Conservation (phyloP, 2,888 invertebrate species). For the Caenorhabditis panamensis region DNA sequence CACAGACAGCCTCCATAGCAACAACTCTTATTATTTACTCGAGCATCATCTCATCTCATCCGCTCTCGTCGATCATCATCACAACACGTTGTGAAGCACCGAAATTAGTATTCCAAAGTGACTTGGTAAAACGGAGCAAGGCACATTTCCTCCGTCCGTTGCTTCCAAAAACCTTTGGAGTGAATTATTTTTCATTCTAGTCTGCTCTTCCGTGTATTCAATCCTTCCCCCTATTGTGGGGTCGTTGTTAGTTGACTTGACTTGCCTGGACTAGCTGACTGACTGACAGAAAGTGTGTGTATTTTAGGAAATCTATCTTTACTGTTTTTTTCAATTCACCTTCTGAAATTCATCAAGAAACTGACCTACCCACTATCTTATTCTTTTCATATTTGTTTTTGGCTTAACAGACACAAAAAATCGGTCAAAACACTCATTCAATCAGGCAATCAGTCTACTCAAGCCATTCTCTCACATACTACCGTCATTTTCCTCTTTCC, state of each 20-base stretch:
- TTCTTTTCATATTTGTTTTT: constrained; percentile 21
- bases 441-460: constrained; percentile 43
- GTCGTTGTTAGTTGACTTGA: not conserved
- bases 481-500: constrained; percentile 8
- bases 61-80: not conserved
- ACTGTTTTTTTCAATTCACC: too few species aligned
- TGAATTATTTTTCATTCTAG: constrained; percentile 21
- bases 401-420: constrained; percentile 30
- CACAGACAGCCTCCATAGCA: constrained; percentile 20
- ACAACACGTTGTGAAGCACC: constrained; percentile 11
- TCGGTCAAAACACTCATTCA: constrained; percentile 30
- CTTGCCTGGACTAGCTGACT: too few species aligned
- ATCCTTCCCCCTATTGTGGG: not conserved
- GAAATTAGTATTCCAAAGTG: constrained; percentile 40
- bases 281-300: not conserved
- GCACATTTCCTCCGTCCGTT: constrained; percentile 4
- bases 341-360: not conserved
- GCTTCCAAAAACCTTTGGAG: constrained; percentile 13
- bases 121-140: not conserved
- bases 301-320: too few species aligned
- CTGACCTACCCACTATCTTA: not conserved
- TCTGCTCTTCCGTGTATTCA: constrained; percentile 1
- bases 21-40: constrained; percentile 1
- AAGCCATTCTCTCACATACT: too few species aligned
- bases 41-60: not conserved